Percentiles rank a stretch among this genome's conserved stretches.
Conservation (phyloP, 92 coral and sea anemone genomes). For the Zoanthus sociatus region DNA sequence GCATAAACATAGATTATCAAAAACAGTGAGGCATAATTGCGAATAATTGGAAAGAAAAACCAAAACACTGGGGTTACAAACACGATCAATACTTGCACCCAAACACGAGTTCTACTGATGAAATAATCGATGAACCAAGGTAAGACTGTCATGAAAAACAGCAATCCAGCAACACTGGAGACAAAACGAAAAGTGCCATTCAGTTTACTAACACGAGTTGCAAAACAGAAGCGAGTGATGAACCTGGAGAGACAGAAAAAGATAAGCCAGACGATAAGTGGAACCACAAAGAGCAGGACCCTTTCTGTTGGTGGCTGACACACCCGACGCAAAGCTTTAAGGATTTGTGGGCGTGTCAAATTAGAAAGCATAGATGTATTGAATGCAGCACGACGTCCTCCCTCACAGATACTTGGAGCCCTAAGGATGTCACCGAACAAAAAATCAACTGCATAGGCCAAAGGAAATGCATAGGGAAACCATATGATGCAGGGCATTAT, state of each 20-base stretch:
- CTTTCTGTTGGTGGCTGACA: slow-evolving; percentile 33
- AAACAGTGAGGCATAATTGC: slow-evolving; percentile 35
- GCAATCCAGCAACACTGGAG: slow-evolving; percentile 1
- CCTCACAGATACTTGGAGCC: slow-evolving; percentile 45
- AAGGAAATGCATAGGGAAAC: slow-evolving; percentile 67
- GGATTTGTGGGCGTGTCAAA: neutral
- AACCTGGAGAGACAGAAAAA: slow-evolving; percentile 11
- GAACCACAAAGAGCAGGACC: slow-evolving; percentile 4
- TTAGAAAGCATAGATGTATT: neutral
- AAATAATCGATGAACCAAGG: slow-evolving; percentile 53
- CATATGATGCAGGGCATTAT: slow-evolving; percentile 54
- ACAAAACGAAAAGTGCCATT: slow-evolving; percentile 6
- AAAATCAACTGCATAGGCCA: slow-evolving; percentile 52
- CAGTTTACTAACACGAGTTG: neutral
- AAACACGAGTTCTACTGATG: neutral
- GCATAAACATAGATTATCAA: slow-evolving; percentile 36
- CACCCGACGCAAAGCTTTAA: neutral
- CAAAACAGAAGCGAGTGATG: neutral
- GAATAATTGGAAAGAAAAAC: slow-evolving; percentile 56
- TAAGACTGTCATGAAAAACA: slow-evolving; percentile 39
- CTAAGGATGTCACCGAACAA: slow-evolving; percentile 56
- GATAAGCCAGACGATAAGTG: neutral
- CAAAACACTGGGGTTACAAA: slow-evolving; percentile 34
- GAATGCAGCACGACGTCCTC: too few relatives aligned
- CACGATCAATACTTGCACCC: slow-evolving; percentile 19